Evolutionary conservation across 2,113 vertebrate genomes (phyloP), one percentile per base, ranked within the genome.

Genomic region (Axis porcinus): DNA sequence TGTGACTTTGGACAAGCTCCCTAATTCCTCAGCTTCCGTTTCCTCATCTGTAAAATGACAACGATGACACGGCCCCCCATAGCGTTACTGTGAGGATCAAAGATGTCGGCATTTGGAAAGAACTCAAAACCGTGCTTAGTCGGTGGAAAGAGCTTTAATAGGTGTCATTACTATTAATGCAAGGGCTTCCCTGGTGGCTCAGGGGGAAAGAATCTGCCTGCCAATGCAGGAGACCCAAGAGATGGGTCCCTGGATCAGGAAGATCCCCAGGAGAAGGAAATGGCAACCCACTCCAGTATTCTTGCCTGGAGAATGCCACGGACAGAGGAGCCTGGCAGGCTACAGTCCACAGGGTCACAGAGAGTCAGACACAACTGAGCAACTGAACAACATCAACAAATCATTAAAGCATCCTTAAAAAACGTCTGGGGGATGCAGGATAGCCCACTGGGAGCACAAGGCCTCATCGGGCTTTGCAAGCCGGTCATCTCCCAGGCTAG

Each of bases 51-150:
- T 45, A 30, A 43, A 47, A 30, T 19, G 79, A 9, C 50, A 45
- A 12, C 1, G 27, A 40, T 9, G 43, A 19, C 10, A 15, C 28
- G 2, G 9, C 2, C 15, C 12, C 47, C 47, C 55, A 7, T 0
- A 3, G 86, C 0, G 1, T 27, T 16, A 7, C 21, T 6, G 21
- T 4, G 16, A 84, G n/a, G 86, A 30, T 50, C 57, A 19, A 54
- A 67, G 30, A 45, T 0, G 1, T 7, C 28, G 19, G 13, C 5
- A 13, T 6, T 7, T 2, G 70, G 60, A 70, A 60, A 28, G 19
- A 33, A 7, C 33, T 70, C 50, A 23, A 62, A 40, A 27, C 1
- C 8, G 1, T 0, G 40, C 60, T 28, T 28, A 25, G 60, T 19
- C 11, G 0, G 10, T 7, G 30, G 17, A 3, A 58, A 54, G 79